Evolutionary conservation across 1,140 invertebrate genomes (phyloP), one percentile per base, ranked within the genome.

Genomic region (Drosophila ananassae): DNA sequence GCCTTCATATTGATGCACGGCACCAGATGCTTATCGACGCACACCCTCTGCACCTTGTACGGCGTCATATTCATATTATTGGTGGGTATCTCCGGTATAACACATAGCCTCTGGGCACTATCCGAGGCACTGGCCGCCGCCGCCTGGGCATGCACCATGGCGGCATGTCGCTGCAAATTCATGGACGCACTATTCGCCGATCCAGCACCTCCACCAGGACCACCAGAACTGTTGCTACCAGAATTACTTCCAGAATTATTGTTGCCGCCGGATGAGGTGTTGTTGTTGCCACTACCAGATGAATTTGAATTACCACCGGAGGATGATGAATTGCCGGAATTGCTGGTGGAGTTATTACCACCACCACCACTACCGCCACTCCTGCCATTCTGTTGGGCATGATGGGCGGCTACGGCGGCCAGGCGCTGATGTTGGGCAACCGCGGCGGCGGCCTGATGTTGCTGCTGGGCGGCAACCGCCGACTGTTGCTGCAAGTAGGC

Each of bases 1-100:
- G 96, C 96, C 93, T 97, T 97, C 91, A 95, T 95, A 92, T 97
- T 97, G 77, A 97, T 97, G 91, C 96, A 97, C 37, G 95, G 95
- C 75, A 97, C 94, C 93, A 96, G 94, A 92, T 95, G 95, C 77
- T 95, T 95, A 79, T 96, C 95, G 44, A 97, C 95, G 51, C 96
- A 93, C 21, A 96, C 95, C 87, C 96, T 96, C 78, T 96, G 95
- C 30, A 97, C 94, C 94, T 95, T 93, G 64, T 94, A 94, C 17
- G 91, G 91, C 12, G 73, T 85, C 1, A 87, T 50, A 10, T 79
- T 82, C 76, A 90, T 79, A 41, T 76, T 90, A 60, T 50, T 87
- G 5, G 87, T 79, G 32, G 83, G 78, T 71, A 91, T 90, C 44
- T 91, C 90, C 1, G 90, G 90, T 50, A 91, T 92, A 2, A 92